Evolutionary conservation across 2,113 vertebrate species (phyloP).

Genomic region (Holacanthus passer): DNA sequence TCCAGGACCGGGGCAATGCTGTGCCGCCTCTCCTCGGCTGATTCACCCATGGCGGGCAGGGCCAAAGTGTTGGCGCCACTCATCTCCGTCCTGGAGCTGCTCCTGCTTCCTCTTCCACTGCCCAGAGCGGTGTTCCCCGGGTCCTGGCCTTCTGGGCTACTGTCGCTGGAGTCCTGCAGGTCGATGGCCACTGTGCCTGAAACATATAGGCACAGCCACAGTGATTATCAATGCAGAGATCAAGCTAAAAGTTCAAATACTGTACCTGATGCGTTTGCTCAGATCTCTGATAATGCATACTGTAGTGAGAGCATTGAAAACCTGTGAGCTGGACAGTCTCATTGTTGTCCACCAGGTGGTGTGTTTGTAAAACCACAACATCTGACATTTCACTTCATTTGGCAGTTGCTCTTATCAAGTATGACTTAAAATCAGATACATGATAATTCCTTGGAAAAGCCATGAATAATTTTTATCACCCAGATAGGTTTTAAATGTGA

Average conservation of each 20-base stretch:
- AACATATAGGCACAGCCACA: slow-evolving; percentile 1
- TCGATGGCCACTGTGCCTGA: slow-evolving; percentile 88
- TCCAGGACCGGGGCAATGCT: slow-evolving; percentile 89
- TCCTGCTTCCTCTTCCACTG: slow-evolving; percentile 72
- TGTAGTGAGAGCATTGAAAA: not conserved
- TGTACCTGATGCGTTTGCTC: not conserved
- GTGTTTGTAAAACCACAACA: slow-evolving; percentile 60
- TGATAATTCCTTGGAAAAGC: slow-evolving; percentile 11
- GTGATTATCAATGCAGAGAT: not conserved
- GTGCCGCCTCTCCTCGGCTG: slow-evolving; percentile 81
- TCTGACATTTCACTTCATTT: slow-evolving; percentile 46
- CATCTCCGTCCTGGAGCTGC: slow-evolving; percentile 75
- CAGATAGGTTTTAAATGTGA: slow-evolving; percentile 22
- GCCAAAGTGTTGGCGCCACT: slow-evolving; percentile 81
- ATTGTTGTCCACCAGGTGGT: slow-evolving; percentile 75
- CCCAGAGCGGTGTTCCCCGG: slow-evolving; percentile 49
- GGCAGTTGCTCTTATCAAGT: slow-evolving; percentile 50
- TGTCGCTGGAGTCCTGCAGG: slow-evolving; percentile 86
- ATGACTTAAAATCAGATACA: slow-evolving; percentile 50
- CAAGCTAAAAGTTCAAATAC: not conserved
- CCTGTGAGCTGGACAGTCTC: slow-evolving; percentile 15
- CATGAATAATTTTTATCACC: slow-evolving; percentile 21
- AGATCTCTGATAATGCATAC: not conserved
- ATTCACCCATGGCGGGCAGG: slow-evolving; percentile 76
- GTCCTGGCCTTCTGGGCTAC: slow-evolving; percentile 82